Conservation (phyloP, 2,888 invertebrate genomes). For the Punctoribates punctum region DNA sequence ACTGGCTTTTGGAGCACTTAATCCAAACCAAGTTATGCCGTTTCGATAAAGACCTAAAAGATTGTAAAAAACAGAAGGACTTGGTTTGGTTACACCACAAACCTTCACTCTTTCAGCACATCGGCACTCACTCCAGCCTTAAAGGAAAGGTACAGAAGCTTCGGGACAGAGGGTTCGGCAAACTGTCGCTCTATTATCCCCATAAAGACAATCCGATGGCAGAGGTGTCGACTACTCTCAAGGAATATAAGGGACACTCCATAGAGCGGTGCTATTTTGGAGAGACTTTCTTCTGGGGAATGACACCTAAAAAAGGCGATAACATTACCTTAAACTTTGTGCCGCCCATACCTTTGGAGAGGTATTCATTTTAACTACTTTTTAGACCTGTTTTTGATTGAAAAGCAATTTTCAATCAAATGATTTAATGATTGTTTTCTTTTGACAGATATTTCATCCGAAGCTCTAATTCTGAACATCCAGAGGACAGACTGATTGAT, state of each 20-base stretch:
- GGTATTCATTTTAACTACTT: constrained; percentile 57
- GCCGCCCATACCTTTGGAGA: constrained; percentile 66
- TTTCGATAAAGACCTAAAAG: constrained; percentile 64
- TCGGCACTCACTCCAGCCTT: constrained; percentile 88
- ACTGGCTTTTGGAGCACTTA: constrained; percentile 89
- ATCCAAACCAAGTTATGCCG: constrained; percentile 81
- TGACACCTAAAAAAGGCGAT: constrained; percentile 76
- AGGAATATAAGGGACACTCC: constrained; percentile 73
- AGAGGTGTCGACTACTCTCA: constrained; percentile 67
- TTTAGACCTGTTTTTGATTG: background rate
- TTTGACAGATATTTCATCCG: constrained; percentile 57
- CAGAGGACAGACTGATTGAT: constrained; percentile 79
- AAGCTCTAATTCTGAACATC: constrained; percentile 85
- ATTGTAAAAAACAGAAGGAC: constrained; percentile 72
- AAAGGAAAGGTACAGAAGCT: constrained; percentile 94
- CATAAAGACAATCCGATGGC: constrained; percentile 63
- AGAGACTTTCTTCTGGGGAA: constrained; percentile 85
- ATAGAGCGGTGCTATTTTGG: constrained; percentile 78
- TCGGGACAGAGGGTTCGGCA: constrained; percentile 87
- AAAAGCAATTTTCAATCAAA: background rate
- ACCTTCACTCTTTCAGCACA: constrained; percentile 89
- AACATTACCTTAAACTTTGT: constrained; percentile 73
- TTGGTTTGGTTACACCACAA: constrained; percentile 79
- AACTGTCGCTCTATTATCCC: constrained; percentile 64
- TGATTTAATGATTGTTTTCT: background rate